Evolutionary conservation across 2,888 invertebrate genomes (phyloP).

Genomic region (Magallana nippona): DNA sequence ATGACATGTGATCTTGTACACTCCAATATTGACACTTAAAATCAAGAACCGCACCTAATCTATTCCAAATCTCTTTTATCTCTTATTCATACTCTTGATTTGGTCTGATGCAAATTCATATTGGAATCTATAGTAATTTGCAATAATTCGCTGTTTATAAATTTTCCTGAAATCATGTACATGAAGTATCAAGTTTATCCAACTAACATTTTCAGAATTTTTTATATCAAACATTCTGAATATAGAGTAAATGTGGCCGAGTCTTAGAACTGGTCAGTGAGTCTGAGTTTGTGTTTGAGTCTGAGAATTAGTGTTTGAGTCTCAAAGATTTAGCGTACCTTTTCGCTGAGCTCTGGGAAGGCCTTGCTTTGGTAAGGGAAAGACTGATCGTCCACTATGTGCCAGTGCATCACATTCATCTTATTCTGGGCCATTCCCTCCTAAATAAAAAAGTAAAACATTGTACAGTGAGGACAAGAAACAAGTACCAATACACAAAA

Average conservation of each 20-base stretch:
- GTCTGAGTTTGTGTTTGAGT: too few species aligned
- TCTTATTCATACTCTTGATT: too few species aligned
- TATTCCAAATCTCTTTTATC: too few species aligned
- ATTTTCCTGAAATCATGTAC: too few species aligned
- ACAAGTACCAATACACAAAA: background rate
- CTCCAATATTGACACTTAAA: too few species aligned
- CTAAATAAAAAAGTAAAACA: slow-evolving; percentile 59
- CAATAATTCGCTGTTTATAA: too few species aligned
- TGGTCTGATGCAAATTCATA: too few species aligned
- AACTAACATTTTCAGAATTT: background rate
- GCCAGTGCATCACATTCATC: slow-evolving; percentile 96
- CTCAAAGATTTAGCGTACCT: slow-evolving; percentile 61
- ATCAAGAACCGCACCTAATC: too few species aligned
- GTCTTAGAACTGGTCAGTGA: background rate
- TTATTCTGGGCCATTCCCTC: slow-evolving; percentile 95
- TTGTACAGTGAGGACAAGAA: background rate
- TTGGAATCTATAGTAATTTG: too few species aligned
- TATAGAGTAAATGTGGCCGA: background rate
- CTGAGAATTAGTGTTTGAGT: too few species aligned
- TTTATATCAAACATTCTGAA: background rate
- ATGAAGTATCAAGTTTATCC: background rate
- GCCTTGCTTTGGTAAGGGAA: slow-evolving; percentile 87
- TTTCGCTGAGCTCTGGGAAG: slow-evolving; percentile 78
- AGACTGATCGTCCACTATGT: slow-evolving; percentile 90
- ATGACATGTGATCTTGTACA: too few species aligned